Evolutionary conservation across 2,888 invertebrate species (phyloP), one percentile per base, ranked within the genome.

Genomic region (Apamea epomidion): DNA sequence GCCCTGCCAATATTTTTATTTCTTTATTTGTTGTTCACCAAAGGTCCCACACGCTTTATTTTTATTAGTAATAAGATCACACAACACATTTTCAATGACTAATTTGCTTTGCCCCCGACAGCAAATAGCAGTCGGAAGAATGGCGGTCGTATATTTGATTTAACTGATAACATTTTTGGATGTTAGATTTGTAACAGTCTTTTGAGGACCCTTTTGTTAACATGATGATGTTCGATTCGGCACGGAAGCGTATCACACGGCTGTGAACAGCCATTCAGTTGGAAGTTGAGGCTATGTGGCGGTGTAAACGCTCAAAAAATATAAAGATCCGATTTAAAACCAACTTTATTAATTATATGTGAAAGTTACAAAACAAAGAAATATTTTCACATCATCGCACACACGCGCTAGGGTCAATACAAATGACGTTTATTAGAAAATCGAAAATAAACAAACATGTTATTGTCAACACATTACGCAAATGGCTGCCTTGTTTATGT

Each of bases 361-460:
- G 3, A 48, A 8, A 68, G 37, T 48, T 8, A 25, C 2, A 29
- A 42, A 18, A 51, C 29, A 68, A 60, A 64, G 0, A 42, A 69
- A 70, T 68, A 29, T 62, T 65, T 21, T 45, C n/a, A 71, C 14
- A 65, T n/a, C 16, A 42, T 60, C 16, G 29, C 4, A 32, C 58
- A n/a, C 18, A 48, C 25, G 16, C 12, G 1, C 29, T 54, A 37
- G 16, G 1, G 21, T 84, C 54, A 58, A 74, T 25, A 45, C 16
- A 51, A 45, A 80, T 74, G 54, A 83, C 74, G 54, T 82, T 60
- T 21, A 51, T 67, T 60, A 67, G 80, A 67, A 80, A 71, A 37
- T 62, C 1, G 42, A 45, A 67, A 74, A 84, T 32, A 70, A 79
- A 84, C 6, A 82, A 82, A 80, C 60, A 74, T 70, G 60, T 71